Base-by-base conservation (phyloP, 2,888 invertebrate species). In the Stenchaetothrips biformis region DNA sequence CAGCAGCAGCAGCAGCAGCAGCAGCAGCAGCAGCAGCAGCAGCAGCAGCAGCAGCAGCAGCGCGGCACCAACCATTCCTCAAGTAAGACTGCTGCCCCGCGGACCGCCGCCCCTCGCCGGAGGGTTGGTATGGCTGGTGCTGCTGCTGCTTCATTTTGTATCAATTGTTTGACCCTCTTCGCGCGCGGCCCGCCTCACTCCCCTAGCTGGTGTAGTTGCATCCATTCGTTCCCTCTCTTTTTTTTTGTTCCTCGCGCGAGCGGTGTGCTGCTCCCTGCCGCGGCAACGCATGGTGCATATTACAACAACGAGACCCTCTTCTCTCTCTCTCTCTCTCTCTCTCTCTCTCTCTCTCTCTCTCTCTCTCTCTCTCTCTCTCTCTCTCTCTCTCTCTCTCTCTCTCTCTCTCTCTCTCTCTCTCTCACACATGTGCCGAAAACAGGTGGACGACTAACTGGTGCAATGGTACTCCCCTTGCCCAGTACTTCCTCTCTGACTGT, bases 131-230 rank as follows among this genome's bases (percentile, higher is more conserved):
- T 21, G 67, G 67, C 21, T 11, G n/a, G 9, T n/a, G 21, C 67
- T 67, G 9, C 67, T 53, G 53, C 67, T 21, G 67, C 67, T 67
- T 67, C 67, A 67, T 67, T 67, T 67, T 67, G 67, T 67, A 67
- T 67, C 67, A 67, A 67, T 67, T 67, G 67, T 67, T 67, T 67
- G 67, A 67, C 67, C 67, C 67, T 21, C 53, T n/a, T n/a, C n/a
- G n/a, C n/a, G n/a, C n/a, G n/a, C n/a, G n/a, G n/a, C n/a, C n/a
- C n/a, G n/a, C n/a, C n/a, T 13, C 53, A 53, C 53, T 16, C 53
- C 53, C 16, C 53, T 2, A 53, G 53, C 53, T 53, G n/a, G n/a
- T n/a, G 13, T 16, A 53, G 13, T 53, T 53, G 53, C 53, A 53
- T 11, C 53, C 53, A 53, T 53, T 53, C 16, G 11, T 53, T 53